These are phyloP conservation scores for Melipona bicolor DNA, from an alignment of 2,888 invertebrate species.

Conservation along the genomic window DNA sequence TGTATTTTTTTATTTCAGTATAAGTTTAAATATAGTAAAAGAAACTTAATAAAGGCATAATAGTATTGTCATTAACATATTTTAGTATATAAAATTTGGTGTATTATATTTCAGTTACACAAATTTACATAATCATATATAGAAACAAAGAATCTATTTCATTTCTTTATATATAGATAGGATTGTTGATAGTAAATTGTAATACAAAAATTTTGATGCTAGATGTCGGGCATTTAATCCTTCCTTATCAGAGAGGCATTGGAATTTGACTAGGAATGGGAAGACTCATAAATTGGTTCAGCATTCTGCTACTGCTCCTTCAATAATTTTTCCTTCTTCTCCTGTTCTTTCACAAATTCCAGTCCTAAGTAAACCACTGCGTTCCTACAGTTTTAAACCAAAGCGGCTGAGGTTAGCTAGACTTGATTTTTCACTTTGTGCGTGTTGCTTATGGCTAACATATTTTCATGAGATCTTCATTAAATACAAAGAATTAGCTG, in stretches of 20 bases:
- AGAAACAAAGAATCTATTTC: constrained; percentile 2
- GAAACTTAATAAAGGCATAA: background rate
- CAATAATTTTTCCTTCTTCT: constrained; percentile 77
- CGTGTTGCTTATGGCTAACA: constrained; percentile 75
- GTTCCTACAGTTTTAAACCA: constrained; percentile 82
- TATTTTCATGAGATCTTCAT: constrained; percentile 45
- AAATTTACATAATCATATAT: background rate
- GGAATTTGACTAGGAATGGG: constrained; percentile 74
- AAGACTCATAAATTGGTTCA: constrained; percentile 79
- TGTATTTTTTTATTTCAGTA: background rate
- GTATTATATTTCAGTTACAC: background rate
- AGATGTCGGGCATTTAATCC: constrained; percentile 83
- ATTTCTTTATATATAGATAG: constrained; percentile 12
- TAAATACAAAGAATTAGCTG: constrained; percentile 35
- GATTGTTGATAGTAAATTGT: constrained; percentile 47
- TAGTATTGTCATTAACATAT: constrained; percentile 42
- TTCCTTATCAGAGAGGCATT: constrained; percentile 79
- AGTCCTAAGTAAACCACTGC: constrained; percentile 80
- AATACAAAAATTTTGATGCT: constrained; percentile 72
- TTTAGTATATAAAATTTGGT: background rate
- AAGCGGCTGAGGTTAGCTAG: constrained; percentile 83
- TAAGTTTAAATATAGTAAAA: background rate
- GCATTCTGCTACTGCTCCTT: constrained; percentile 80
- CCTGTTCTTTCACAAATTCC: constrained; percentile 78
- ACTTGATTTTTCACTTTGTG: constrained; percentile 74